Conservation (phyloP, 2,113 vertebrate genomes). For the Pseudonaja textilis region DNA sequence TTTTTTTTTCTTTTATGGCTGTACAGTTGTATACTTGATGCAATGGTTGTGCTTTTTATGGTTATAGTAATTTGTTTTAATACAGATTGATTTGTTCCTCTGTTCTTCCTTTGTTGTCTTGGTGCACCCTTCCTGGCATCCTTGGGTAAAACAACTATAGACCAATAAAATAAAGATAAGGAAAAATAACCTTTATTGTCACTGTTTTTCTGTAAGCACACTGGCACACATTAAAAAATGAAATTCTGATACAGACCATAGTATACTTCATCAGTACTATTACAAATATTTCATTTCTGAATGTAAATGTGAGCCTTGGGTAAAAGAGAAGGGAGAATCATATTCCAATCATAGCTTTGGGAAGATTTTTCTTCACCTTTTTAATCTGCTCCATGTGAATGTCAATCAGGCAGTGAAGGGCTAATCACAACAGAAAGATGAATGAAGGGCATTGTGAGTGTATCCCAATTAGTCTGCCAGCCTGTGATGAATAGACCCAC, state of each 20-base stretch:
- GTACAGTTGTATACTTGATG: neutral
- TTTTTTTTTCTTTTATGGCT: neutral
- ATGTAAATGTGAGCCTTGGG: constrained; percentile 53
- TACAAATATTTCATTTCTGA: neutral
- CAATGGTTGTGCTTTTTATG: neutral
- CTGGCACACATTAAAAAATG: neutral
- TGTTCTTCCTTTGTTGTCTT: neutral
- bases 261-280: neutral
- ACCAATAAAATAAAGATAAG: neutral
- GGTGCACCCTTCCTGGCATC: neutral
- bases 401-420: constrained; percentile 49
- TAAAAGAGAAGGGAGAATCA: constrained; percentile 24
- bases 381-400: constrained; percentile 45
- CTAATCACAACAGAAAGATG: constrained; percentile 29
- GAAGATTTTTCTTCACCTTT: neutral
- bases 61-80: neutral
- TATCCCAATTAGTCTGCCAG: constrained; percentile 19
- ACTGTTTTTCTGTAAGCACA: neutral
- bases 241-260: neutral
- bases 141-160: neutral
- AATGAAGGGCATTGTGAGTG: constrained; percentile 25
- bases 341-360: constrained; percentile 33
- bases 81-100: neutral
- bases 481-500: constrained; percentile 37
- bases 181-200: neutral